Conservation (phyloP, 2,797 vertebrate species). For the Tiaroga cobitis region DNA sequence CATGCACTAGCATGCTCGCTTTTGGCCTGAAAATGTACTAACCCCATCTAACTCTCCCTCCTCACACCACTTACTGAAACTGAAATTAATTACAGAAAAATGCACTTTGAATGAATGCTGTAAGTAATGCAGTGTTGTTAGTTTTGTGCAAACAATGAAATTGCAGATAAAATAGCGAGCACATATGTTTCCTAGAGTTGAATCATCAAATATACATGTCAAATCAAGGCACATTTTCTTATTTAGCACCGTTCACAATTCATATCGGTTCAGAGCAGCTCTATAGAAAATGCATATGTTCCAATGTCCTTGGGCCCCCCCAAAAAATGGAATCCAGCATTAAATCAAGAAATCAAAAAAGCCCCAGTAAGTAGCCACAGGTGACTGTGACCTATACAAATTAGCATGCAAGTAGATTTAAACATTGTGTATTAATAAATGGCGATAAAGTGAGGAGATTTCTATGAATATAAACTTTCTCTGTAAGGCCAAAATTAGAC, state of each 20-base stretch:
- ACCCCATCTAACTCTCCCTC: background rate
- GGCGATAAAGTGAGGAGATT: background rate
- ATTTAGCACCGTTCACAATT: background rate
- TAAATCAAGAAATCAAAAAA: background rate
- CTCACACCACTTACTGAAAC: background rate
- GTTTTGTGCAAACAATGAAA: background rate
- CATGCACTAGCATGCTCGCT: no score
- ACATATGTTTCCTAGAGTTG: background rate
- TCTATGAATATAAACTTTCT: background rate
- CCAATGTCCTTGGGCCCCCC: background rate
- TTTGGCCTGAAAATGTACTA: no score
- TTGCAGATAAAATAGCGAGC: background rate
- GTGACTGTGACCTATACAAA: background rate
- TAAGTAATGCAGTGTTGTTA: background rate
- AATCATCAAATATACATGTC: background rate
- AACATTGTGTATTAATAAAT: background rate
- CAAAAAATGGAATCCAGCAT: background rate
- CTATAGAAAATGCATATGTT: background rate
- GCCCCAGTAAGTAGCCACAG: background rate
- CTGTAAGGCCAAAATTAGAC: background rate
- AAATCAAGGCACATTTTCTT: background rate
- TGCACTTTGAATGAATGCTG: background rate
- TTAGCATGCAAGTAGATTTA: background rate
- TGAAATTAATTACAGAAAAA: slow-evolving; percentile 4
- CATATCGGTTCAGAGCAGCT: background rate